Base-by-base conservation (phyloP, 2,888 invertebrate genomes). In the Byasa hedistus region DNA sequence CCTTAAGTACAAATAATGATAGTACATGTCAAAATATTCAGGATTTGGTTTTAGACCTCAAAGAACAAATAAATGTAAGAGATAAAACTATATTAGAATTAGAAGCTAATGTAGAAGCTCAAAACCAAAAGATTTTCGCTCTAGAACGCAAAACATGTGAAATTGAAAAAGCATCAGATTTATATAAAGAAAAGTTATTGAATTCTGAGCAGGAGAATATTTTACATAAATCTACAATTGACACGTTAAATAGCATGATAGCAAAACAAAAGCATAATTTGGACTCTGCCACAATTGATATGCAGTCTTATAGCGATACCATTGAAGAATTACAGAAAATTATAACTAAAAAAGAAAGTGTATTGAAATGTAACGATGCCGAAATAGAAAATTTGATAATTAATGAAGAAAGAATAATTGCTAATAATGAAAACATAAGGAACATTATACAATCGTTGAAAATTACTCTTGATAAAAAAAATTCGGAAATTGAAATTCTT, bases 381-480 rank as follows among this genome's bases (percentile, higher is more conserved):
- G 66, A 79, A 44, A 70, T 89, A 65, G 84, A 86, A 71, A 75
- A 68, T 63, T 82, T 90, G 81, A 79, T 89, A 62, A 74, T 78
- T 2, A 86, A 82, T 66, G 91, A 91, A 80, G 82, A 88, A 63
- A 80, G 80, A 64, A 77, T 85, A 66, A 79, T 87, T 60, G 80
- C 86, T 19, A 90, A 86, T 70, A 88, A 89, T 71, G 90, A 90
- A 72, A 89, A 89, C 69, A 81, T 91, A 62, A 82, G 75, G 73
- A 87, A 87, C 68, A 80, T 91, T 32, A 82, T 89, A 65, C 73
- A 81, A n/a, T 82, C 80, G 4, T 79, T 90, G 51, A 86, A 83
- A 79, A 73, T 73, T 2, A 75, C 78, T 17, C 70, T 91, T 44
- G 77, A 83, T 52, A 73, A 68, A 4, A 81, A 83, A 61, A 84